Evolutionary conservation across 2,888 invertebrate genomes (phyloP), one percentile per base, ranked within the genome.

Genomic region (Microctonus aethiopoides): DNA sequence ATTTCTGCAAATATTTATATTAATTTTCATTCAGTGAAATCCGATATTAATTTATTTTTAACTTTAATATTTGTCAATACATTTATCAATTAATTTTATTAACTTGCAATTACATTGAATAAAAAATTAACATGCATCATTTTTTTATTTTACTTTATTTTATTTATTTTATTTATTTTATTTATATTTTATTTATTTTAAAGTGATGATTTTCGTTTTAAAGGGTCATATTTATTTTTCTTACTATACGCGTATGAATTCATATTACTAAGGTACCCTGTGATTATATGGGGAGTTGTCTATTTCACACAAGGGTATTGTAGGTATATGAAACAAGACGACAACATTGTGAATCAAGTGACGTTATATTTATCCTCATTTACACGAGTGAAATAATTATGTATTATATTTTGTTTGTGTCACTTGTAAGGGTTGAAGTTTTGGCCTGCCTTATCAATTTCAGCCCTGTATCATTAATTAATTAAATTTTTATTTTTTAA

Each of bases 221-320:
- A 13, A 51, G 22, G 13, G 24, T 13, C 3, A 10, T 22, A 11
- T 56, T 24, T 22, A 13, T 64, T 52, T 36, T 34, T 29, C 59
- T 46, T 46, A 57, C 22, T 46, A 7, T 7, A 2, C 22, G n/a
- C n/a, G n/a, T 13, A 65, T 36, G 52, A 69, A 69, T 69, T 64
- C n/a, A 39, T 39, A 51, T n/a, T 39, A 64, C 32, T 34, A n/a
- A 1, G 26, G 10, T 22, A n/a, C 26, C 57, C 20, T 26, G 22
- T 54, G 69, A 65, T 64, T 64, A 64, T 52, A 52, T 39, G 51
- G 63, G 68, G 57, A 57, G 41, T 59, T 62, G 60, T 32, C 41
- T 65, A 46, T 59, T 54, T 65, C 62, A 13, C 60, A 26, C 52
- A 22, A 4, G 46, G 24, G 2, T 54, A 13, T 26, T 24, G 6